phyloP scores from a whole-genome alignment of 1,140 invertebrate genomes.

The Archivesica marissinica region DNA sequence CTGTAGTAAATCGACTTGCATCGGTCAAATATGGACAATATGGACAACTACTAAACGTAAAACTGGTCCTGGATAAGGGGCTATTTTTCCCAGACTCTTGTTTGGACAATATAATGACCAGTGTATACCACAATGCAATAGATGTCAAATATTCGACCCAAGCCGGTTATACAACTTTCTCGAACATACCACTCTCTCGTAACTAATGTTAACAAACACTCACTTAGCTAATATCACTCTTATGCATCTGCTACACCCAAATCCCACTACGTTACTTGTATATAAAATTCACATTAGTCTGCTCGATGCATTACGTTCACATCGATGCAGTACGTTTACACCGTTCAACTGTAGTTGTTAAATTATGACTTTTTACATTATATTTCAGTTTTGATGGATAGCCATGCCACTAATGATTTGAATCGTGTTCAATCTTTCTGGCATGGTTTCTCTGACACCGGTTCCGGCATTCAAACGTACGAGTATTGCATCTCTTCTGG shows the following conservation, averaged over 20 bases:
- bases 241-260: too few species aligned
- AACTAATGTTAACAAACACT: not conserved
- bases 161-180: too few species aligned
- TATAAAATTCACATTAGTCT: not conserved
- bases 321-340: not conserved
- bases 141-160: too few species aligned
- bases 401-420: conserved; percentile 31
- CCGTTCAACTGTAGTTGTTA: too few species aligned
- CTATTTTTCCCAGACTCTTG: too few species aligned
- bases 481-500: conserved; percentile 54
- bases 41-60: too few species aligned
- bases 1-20: too few species aligned
- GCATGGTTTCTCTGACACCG: conserved; percentile 61
- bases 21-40: too few species aligned
- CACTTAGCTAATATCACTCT: not conserved
- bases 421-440: conserved; percentile 34
- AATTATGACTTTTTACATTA: not conserved
- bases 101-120: too few species aligned
- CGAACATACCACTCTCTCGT: too few species aligned
- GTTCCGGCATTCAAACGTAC: conserved; percentile 46
- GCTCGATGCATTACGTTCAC: not conserved
- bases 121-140: too few species aligned
- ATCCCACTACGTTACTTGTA: not conserved
- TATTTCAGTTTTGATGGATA: conserved; percentile 38
- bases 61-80: too few species aligned